Conservation (phyloP, 2,113 vertebrate species). For the Lagenorhynchus albirostris region DNA sequence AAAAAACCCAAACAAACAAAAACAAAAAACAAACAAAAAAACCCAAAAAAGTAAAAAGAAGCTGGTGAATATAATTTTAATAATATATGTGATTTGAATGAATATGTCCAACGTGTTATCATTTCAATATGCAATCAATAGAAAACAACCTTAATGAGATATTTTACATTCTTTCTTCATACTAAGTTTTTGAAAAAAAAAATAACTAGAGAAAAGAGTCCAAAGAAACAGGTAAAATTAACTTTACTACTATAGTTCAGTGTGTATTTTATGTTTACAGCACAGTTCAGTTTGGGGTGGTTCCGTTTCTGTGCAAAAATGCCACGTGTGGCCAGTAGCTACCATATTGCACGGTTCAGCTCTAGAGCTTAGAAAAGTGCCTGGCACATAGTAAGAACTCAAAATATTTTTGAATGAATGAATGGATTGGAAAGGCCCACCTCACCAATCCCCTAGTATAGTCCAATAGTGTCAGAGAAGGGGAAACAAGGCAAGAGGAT, state of each 20-base stretch:
- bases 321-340: neutral
- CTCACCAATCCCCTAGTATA: neutral
- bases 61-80: neutral
- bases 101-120: neutral
- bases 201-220: too few species aligned
- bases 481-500: neutral
- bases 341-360: neutral
- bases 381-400: neutral
- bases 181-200: neutral
- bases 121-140: neutral
- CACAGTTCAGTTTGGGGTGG: neutral
- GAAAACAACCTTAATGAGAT: neutral
- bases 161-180: neutral
- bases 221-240: neutral
- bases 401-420: neutral
- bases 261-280: neutral
- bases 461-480: neutral
- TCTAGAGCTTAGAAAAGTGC: neutral
- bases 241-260: neutral
- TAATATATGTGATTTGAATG: neutral
- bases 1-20: too few species aligned
- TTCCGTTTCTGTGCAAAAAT: neutral
- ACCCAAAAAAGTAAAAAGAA: neutral
- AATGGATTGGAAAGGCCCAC: neutral
- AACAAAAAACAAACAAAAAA: too few species aligned